phyloP scores from a whole-genome alignment of 2,113 vertebrate species.

The Bettongia penicillata region DNA sequence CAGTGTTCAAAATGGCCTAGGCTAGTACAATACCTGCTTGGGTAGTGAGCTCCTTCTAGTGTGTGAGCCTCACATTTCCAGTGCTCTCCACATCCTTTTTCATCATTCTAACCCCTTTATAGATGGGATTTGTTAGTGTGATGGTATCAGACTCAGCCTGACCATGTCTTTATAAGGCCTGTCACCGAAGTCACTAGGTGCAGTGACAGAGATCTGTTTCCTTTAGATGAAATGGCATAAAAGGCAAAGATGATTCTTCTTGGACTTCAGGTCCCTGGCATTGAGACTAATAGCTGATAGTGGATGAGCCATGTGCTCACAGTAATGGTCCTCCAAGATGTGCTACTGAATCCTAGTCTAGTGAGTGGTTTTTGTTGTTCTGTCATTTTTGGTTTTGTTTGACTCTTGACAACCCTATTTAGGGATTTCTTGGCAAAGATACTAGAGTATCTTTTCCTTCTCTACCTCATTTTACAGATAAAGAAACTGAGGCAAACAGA shows the following conservation, averaged over 20 bases:
- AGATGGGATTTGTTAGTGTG: background rate
- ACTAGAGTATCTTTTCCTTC: no score
- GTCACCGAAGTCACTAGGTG: background rate
- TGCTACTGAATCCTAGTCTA: background rate
- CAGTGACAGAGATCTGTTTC: background rate
- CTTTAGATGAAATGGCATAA: background rate
- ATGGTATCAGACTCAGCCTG: background rate
- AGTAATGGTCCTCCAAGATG: background rate
- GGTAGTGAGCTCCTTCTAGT: background rate
- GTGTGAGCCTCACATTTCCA: background rate
- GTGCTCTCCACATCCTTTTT: background rate
- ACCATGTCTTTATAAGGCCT: constrained; percentile 12
- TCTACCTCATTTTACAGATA: no score
- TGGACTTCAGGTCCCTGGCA: constrained; percentile 14
- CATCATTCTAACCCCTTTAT: background rate
- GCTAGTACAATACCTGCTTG: background rate
- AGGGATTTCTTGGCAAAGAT: no score
- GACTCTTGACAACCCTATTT: no score
- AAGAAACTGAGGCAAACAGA: no score
- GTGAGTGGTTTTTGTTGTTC: background rate
- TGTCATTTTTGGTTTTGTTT: no score
- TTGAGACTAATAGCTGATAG: background rate
- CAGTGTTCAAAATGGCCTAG: background rate
- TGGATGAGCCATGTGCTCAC: background rate
- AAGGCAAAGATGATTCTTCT: constrained; percentile 44